Evolutionary conservation across 2,888 invertebrate genomes (phyloP).

Genomic region (Pterostichus madidus): DNA sequence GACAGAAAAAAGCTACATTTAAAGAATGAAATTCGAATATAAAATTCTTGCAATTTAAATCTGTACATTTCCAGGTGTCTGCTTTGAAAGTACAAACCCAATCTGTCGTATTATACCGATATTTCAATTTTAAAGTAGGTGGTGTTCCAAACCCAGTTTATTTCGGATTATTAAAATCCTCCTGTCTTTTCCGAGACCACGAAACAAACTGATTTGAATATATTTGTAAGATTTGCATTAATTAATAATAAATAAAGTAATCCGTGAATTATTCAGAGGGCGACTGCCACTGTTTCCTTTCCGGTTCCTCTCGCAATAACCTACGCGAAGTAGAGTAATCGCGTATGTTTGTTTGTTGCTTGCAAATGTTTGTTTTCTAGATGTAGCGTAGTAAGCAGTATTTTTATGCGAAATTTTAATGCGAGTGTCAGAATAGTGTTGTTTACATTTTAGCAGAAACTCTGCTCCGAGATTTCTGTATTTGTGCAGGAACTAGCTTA

Average conservation of each 20-base stretch:
- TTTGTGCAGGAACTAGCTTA: slow-evolving; percentile 5
- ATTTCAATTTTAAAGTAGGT: slow-evolving; percentile 51
- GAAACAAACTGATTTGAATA: slow-evolving; percentile 67
- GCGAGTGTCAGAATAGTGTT: slow-evolving; percentile 32
- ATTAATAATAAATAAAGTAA: slow-evolving; percentile 67
- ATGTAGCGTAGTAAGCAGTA: slow-evolving; percentile 23
- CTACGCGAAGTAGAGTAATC: neutral
- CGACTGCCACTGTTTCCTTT: neutral
- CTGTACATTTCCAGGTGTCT: neutral
- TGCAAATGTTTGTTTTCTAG: slow-evolving; percentile 30
- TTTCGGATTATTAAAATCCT: slow-evolving; percentile 66
- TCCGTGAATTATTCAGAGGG: slow-evolving; percentile 61
- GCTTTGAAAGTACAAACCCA: neutral
- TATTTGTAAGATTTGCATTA: slow-evolving; percentile 66
- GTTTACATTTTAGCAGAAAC: slow-evolving; percentile 43
- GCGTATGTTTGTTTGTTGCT: slow-evolving; percentile 40
- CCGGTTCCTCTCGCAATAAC: too few relatives aligned
- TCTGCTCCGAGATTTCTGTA: neutral
- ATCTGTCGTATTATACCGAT: slow-evolving; percentile 30
- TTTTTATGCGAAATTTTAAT: slow-evolving; percentile 44
- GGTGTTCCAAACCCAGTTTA: slow-evolving; percentile 8
- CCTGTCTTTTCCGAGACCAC: slow-evolving; percentile 62
- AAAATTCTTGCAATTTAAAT: slow-evolving; percentile 9
- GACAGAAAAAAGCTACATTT: too few relatives aligned
- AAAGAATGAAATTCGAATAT: too few relatives aligned